Evolutionary conservation across 2,888 invertebrate genomes (phyloP).

Genomic region (Allolobophora icterica): DNA sequence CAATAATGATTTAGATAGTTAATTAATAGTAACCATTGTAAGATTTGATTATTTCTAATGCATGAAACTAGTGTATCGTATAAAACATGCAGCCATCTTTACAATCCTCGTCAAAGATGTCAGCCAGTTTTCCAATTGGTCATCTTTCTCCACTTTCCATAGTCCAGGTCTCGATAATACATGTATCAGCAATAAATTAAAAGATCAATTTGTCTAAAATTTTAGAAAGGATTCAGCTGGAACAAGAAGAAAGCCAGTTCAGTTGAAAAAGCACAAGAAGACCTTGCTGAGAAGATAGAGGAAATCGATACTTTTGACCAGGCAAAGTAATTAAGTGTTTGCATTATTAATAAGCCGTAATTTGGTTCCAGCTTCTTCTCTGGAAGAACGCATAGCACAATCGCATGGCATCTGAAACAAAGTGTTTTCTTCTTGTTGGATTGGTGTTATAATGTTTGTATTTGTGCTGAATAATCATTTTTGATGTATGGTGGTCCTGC

Average conservation of each 20-base stretch:
- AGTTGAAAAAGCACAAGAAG: constrained; percentile 4
- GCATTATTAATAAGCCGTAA: not conserved
- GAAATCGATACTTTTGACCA: not conserved
- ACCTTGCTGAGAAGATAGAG: not conserved
- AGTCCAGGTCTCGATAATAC: not conserved
- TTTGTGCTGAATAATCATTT: not conserved
- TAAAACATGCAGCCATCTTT: too few species aligned
- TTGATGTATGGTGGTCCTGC: not conserved
- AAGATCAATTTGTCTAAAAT: not conserved
- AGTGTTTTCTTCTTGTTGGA: not conserved
- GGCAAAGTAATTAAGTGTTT: not conserved
- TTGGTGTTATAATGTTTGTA: not conserved
- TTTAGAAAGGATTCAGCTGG: not conserved
- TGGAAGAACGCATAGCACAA: too few species aligned
- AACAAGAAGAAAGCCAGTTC: not conserved
- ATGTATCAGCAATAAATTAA: not conserved
- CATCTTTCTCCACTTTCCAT: not conserved
- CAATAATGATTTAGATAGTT: not conserved
- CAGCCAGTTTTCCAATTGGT: not conserved
- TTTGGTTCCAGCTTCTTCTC: not conserved
- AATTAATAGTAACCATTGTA: too few species aligned
- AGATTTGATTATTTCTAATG: too few species aligned
- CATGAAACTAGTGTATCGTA: too few species aligned
- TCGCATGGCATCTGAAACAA: not conserved
- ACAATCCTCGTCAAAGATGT: too few species aligned